Evolutionary conservation across 35 echinoderm and acorn worm genomes (phyloP), one percentile per base, ranked within the genome.

Genomic region (Apostichopus parvimensis): DNA sequence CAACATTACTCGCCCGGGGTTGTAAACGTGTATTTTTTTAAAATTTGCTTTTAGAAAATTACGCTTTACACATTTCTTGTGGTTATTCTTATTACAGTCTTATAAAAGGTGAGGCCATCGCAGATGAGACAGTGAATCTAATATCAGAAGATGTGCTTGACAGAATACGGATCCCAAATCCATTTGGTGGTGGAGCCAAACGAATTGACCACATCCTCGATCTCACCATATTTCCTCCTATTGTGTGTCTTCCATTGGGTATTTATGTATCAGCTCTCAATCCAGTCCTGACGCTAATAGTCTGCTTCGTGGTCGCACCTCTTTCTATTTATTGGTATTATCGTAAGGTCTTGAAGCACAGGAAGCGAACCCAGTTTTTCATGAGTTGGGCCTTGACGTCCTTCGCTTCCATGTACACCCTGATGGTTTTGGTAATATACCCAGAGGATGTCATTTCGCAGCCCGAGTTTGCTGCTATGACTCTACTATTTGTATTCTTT

Each of bases 361-460:
- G 85, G 73, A 75, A 62, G 71, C 21, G 97, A 56, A 96, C 95
- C 18, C 93, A 96, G 89, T 99, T 99, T 73, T 99, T 99, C 89
- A 93, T 96, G 91, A 96, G 93, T 52, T 94, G 94, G 93, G 93
- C 90, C 5, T 57, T 99, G 1, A 92, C 85, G 5, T 99, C 97
- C 4, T 92, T 96, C 3, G 34, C 96, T 18, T 82, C 83, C 14
- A 94, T 99, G 70, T 95, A 94, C 53, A 54, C 57, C 15, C 78
- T 92, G 4, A 96, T 99, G 59, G 79, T 85, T 23, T 25, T 86
- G 54, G 86, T 91, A 52, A 91, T 94, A 4, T 80, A 95, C 18
- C 94, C 91, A 14, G 62, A 96, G 14, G 77, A 78, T 2, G 75
- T 91, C 13, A 77, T 96, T 17, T 70, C 89, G 6, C 54, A 82